A percentile compares a stretch with the other conserved stretches of the same genome.
Conservation (phyloP, 2,888 invertebrate genomes). For the Sarcophaga rosellei region DNA sequence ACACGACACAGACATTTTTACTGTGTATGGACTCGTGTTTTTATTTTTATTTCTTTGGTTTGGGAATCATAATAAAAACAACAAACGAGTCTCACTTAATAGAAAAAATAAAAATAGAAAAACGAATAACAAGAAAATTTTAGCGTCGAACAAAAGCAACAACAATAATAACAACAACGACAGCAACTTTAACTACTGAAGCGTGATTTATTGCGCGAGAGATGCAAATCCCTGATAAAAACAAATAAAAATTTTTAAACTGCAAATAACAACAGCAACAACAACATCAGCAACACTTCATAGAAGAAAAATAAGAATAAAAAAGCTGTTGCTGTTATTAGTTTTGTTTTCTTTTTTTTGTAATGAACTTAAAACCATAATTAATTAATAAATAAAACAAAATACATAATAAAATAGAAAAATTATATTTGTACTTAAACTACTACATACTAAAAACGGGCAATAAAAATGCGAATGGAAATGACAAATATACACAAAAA, state of each 20-base stretch:
- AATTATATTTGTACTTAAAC: background rate
- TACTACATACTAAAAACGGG: constrained; percentile 6
- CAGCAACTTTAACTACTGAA: constrained; percentile 69
- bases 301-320: constrained; percentile 6
- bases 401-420: constrained; percentile 28
- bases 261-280: constrained; percentile 31
- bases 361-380: constrained; percentile 61
- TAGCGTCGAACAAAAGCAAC: constrained; percentile 56
- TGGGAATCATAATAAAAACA: constrained; percentile 35
- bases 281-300: background rate
- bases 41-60: background rate
- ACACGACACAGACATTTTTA: too few relatives aligned
- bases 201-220: constrained; percentile 73
- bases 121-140: constrained; percentile 11
- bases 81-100: constrained; percentile 45
- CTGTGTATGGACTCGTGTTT: too few relatives aligned
- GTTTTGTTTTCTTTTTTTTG: constrained; percentile 41
- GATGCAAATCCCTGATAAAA: constrained; percentile 76
- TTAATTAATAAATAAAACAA: constrained; percentile 65
- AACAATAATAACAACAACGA: background rate
- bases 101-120: constrained; percentile 34
- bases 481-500: background rate
- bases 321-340: constrained; percentile 8
- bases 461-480: background rate
- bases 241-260: constrained; percentile 68